phyloP scores from a whole-genome alignment of 2,113 vertebrate genomes.

The Vicugna pacos region DNA sequence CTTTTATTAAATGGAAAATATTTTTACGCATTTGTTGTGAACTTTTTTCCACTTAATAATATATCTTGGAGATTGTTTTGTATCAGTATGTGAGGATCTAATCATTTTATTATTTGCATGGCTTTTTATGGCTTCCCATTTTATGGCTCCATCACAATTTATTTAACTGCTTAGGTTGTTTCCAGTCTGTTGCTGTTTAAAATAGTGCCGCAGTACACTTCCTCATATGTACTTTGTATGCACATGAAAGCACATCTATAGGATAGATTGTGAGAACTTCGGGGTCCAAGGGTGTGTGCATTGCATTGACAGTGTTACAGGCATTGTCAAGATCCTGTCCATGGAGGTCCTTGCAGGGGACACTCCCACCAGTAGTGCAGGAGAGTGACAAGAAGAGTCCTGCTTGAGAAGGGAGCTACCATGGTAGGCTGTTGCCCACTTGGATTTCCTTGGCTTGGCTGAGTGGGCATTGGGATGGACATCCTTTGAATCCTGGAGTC shows the following conservation, averaged over 20 bases:
- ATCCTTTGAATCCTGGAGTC: neutral
- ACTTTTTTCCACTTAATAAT: neutral
- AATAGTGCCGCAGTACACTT: neutral
- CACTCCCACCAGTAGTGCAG: accelerated
- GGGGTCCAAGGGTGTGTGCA: neutral
- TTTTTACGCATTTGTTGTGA: neutral
- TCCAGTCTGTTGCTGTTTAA: neutral
- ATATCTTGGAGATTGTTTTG: neutral
- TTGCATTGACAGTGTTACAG: neutral
- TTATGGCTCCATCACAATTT: neutral
- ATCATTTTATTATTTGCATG: neutral
- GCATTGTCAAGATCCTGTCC: neutral
- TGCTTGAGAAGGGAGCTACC: neutral
- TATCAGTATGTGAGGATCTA: neutral
- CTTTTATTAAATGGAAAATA: neutral
- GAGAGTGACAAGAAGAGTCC: neutral
- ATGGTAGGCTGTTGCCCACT: accelerated
- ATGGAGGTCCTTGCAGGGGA: neutral
- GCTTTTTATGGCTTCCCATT: neutral
- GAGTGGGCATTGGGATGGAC: neutral
- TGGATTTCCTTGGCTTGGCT: neutral
- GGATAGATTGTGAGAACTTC: neutral
- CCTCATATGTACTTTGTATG: neutral
- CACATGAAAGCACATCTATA: neutral
- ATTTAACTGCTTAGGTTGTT: neutral